Evolutionary conservation across 2,888 invertebrate genomes (phyloP).

Genomic region (Ischnura elegans): DNA sequence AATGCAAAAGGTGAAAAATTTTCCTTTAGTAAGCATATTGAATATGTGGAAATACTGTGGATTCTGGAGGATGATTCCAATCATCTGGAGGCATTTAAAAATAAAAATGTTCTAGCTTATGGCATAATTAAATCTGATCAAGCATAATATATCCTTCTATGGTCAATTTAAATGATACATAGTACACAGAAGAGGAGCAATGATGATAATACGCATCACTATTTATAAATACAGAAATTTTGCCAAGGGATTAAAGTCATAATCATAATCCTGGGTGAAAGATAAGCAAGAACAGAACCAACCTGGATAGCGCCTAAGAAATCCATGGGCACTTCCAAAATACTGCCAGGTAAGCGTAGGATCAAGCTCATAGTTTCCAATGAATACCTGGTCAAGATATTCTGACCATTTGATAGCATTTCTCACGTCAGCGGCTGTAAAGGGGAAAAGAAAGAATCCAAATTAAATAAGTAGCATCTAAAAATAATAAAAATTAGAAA

Average conservation of each 20-base stretch:
- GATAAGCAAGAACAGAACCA: too few relatives aligned
- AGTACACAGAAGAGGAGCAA: too few relatives aligned
- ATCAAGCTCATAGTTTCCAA: constrained; percentile 93
- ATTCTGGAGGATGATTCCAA: too few relatives aligned
- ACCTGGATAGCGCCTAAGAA: constrained; percentile 97
- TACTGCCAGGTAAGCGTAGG: constrained; percentile 98
- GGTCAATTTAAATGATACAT: too few relatives aligned
- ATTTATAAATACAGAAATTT: not conserved
- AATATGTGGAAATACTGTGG: too few relatives aligned
- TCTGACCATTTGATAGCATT: constrained; percentile 97
- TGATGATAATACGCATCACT: not conserved
- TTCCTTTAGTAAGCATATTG: too few relatives aligned
- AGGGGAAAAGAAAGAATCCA: constrained; percentile 73
- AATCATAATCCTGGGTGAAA: not conserved
- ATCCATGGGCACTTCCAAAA: constrained; percentile 97
- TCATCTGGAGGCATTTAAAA: too few relatives aligned
- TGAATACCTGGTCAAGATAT: constrained; percentile 92
- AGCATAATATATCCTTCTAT: not conserved
- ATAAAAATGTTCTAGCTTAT: too few relatives aligned
- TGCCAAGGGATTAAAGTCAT: not conserved
- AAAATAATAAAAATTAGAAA: not conserved
- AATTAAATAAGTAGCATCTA: constrained; percentile 69
- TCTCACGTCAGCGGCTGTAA: constrained; percentile 88
- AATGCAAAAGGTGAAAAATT: too few relatives aligned
- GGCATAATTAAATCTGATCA: not conserved